phyloP scores from a whole-genome alignment of 2,888 invertebrate species.

The Zelleria hepariella region DNA sequence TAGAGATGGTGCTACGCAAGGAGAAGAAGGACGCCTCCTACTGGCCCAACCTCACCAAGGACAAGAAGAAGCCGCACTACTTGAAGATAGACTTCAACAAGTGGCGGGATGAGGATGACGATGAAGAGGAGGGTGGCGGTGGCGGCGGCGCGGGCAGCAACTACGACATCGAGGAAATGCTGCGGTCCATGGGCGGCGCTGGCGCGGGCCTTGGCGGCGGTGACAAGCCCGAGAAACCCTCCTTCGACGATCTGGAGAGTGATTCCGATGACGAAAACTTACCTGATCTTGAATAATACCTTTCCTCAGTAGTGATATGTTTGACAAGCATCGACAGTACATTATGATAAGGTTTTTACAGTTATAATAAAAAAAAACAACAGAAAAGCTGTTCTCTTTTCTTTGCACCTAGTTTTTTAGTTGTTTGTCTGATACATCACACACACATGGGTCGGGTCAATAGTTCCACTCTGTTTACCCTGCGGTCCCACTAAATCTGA shows the following conservation, averaged over 20 bases:
- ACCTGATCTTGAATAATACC: constrained; percentile 78
- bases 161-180: constrained; percentile 79
- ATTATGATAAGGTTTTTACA: constrained; percentile 65
- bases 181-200: constrained; percentile 79
- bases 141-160: constrained; percentile 27
- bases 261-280: constrained; percentile 87
- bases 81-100: constrained; percentile 98
- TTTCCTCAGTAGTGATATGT: constrained; percentile 30
- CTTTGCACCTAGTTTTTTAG: neutral
- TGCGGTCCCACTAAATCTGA: too few species aligned
- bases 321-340: constrained; percentile 51
- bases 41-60: constrained; percentile 91
- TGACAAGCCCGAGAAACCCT: constrained; percentile 74
- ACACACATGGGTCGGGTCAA: too few species aligned
- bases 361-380: constrained; percentile 61
- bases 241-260: constrained; percentile 81
- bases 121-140: constrained; percentile 79
- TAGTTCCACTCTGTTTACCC: too few species aligned
- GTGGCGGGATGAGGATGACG: constrained; percentile 98
- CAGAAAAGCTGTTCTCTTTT: constrained; percentile 18
- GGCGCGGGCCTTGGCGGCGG: constrained; percentile 30
- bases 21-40: constrained; percentile 80
- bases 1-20: constrained; percentile 83
- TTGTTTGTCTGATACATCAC: neutral
- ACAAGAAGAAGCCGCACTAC: constrained; percentile 93